Conservation (phyloP, 2,888 invertebrate species). For the Ophion ventricosus region DNA sequence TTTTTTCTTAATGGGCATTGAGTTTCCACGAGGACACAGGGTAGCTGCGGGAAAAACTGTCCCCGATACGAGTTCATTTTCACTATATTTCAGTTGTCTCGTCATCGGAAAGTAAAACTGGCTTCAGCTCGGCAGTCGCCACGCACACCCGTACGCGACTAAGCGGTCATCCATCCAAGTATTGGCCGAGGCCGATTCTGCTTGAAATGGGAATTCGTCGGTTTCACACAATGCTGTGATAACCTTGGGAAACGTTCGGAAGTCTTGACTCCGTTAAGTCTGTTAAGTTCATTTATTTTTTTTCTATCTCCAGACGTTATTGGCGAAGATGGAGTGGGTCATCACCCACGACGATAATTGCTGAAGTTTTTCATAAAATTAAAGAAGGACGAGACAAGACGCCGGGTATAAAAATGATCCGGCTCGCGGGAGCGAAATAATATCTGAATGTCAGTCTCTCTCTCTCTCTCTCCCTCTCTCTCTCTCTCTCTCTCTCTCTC, state of each 20-base stretch:
- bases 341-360: constrained; percentile 43
- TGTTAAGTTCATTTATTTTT: constrained; percentile 9
- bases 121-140: too few relatives aligned
- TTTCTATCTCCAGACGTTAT: neutral
- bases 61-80: neutral
- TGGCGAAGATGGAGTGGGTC: constrained; percentile 33
- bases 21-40: neutral
- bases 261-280: neutral
- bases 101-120: too few relatives aligned
- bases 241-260: too few relatives aligned
- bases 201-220: neutral
- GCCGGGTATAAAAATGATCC: constrained; percentile 46
- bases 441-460: constrained; percentile 41
- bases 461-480: constrained; percentile 18
- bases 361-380: constrained; percentile 33
- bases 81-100: too few relatives aligned
- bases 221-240: neutral
- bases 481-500: constrained; percentile 33
- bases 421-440: constrained; percentile 52
- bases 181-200: neutral
- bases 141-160: too few relatives aligned
- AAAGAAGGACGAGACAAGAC: constrained; percentile 39
- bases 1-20: too few relatives aligned
- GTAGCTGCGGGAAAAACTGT: neutral
- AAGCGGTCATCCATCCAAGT: too few relatives aligned